Evolutionary conservation across 1,140 invertebrate genomes (phyloP).

Genomic region (Probaryconus sp.): DNA sequence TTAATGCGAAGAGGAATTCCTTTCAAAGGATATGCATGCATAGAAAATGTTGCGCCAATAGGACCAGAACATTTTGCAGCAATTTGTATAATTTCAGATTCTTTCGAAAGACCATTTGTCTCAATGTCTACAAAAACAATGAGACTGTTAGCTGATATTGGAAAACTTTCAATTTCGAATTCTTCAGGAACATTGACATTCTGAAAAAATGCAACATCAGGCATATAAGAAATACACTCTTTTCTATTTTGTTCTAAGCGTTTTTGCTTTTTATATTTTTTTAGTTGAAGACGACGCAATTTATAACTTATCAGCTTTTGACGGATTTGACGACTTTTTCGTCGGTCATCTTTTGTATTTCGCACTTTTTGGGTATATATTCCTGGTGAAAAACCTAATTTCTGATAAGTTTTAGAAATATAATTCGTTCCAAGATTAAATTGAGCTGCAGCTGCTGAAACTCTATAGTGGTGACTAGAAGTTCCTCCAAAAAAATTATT

Average conservation of each 20-base stretch:
- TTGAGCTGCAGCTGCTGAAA: constrained; percentile 3
- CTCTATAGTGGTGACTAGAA: background rate
- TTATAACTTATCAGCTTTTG: background rate
- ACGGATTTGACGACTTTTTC: background rate
- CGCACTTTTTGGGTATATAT: background rate
- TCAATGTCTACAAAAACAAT: constrained; percentile 2
- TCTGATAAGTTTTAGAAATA: background rate
- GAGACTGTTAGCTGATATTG: background rate
- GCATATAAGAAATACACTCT: background rate
- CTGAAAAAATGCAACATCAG: background rate
- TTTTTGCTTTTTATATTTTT: background rate
- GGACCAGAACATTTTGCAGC: background rate
- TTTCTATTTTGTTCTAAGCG: constrained; percentile 3
- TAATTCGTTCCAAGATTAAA: background rate
- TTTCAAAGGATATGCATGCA: background rate
- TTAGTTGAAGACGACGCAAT: background rate
- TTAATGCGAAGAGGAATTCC: background rate
- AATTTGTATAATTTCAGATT: background rate
- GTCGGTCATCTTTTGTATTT: background rate
- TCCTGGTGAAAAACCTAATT: background rate
- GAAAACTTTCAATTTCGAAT: too few species aligned
- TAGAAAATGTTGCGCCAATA: background rate
- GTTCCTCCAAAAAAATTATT: constrained; percentile 1
- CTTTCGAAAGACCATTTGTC: constrained; percentile 10
- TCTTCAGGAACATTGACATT: background rate